Percentiles rank a stretch among this genome's conserved stretches.
Conservation (phyloP, 1,140 invertebrate genomes). For the Dufourea novaeangliae region DNA sequence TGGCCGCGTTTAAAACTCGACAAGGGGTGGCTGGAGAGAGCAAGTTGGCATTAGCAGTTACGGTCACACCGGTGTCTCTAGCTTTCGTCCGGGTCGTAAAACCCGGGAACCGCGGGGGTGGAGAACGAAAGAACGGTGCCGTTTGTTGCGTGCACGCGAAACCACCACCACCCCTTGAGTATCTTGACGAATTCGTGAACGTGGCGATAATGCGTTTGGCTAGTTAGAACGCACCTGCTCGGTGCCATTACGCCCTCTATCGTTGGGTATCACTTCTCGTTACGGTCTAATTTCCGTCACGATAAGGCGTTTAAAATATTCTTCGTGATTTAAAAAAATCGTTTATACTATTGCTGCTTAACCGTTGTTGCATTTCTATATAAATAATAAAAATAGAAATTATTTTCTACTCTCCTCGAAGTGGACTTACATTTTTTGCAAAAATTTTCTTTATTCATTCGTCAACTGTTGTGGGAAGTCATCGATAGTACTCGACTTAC, state of each 20-base stretch:
- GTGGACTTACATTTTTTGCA: too few species aligned
- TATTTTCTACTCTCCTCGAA: too few species aligned
- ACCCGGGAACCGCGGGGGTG: slow-evolving; percentile 25
- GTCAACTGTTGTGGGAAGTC: too few species aligned
- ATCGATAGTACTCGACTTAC: too few species aligned
- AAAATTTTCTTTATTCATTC: too few species aligned
- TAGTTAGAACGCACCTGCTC: background rate
- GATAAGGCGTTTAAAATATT: too few species aligned
- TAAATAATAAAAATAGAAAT: too few species aligned
- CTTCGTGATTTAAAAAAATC: too few species aligned
- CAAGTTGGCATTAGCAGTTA: slow-evolving; percentile 41
- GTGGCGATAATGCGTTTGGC: background rate
- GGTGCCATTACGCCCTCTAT: background rate
- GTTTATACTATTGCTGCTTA: too few species aligned
- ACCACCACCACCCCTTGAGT: slow-evolving; percentile 17
- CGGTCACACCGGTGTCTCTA: slow-evolving; percentile 51
- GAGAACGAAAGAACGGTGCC: slow-evolving; percentile 1
- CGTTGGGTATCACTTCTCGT: too few species aligned
- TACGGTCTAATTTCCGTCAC: too few species aligned
- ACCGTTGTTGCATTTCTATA: too few species aligned
- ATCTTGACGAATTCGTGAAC: slow-evolving; percentile 31
- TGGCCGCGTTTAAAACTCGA: slow-evolving; percentile 53
- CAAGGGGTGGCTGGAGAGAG: slow-evolving; percentile 42
- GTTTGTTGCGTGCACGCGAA: slow-evolving; percentile 1
- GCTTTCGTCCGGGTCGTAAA: slow-evolving; percentile 57